phyloP scores from a whole-genome alignment of 2,888 invertebrate species.

The Spialia ferax region DNA sequence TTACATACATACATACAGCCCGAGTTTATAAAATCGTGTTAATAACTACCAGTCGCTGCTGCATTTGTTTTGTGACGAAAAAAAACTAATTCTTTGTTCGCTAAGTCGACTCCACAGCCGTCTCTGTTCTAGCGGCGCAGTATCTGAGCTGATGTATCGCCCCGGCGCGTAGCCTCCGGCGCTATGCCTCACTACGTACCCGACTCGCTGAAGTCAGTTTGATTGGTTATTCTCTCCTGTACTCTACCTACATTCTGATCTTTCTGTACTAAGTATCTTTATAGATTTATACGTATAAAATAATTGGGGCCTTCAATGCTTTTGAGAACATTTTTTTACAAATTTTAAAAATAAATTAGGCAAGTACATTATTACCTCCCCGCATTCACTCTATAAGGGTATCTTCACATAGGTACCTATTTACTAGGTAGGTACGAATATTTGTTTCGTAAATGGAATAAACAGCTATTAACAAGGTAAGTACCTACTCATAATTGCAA shows the following conservation, averaged over 20 bases:
- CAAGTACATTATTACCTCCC: no score
- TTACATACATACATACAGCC: no score
- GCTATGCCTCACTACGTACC: slow-evolving; percentile 50
- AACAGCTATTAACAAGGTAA: no score
- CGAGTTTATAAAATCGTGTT: no score
- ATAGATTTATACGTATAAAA: neutral
- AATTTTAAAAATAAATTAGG: no score
- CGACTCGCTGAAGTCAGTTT: slow-evolving; percentile 35
- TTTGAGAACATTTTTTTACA: neutral
- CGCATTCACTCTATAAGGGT: no score
- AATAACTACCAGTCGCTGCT: no score
- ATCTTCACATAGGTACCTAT: no score
- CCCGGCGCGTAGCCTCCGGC: slow-evolving; percentile 74
- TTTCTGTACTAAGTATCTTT: neutral
- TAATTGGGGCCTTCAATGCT: neutral
- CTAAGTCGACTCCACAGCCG: slow-evolving; percentile 43
- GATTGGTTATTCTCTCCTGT: slow-evolving; percentile 32
- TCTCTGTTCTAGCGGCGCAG: slow-evolving; percentile 48
- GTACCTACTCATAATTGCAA: no score
- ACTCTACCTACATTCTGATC: slow-evolving; percentile 13
- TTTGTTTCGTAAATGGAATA: no score
- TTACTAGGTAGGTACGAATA: no score
- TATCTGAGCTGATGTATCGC: slow-evolving; percentile 82
- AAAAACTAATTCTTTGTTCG: neutral
- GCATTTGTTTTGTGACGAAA: no score